These are phyloP conservation scores for Cydia fagiglandana DNA, from an alignment of 1,140 invertebrate genomes.

Conservation along the genomic window DNA sequence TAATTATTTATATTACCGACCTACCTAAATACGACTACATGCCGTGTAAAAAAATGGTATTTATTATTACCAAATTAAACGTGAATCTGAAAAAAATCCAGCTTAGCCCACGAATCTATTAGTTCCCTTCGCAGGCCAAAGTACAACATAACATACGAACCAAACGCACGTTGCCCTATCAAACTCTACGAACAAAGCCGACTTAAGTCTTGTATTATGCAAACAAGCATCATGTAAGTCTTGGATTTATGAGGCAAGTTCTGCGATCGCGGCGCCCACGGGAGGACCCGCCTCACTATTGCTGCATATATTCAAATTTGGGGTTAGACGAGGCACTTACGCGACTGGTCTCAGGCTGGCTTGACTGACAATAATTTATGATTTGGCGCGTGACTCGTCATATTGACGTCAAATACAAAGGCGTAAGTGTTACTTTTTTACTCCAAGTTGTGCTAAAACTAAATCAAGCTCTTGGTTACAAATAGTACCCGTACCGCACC, in stretches of 20 bases:
- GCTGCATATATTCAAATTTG: constrained; percentile 71
- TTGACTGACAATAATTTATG: constrained; percentile 36
- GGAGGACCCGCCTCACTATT: constrained; percentile 57
- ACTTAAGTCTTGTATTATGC: constrained; percentile 78
- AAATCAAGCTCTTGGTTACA: no score
- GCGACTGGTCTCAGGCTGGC: constrained; percentile 16
- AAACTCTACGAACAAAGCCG: constrained; percentile 73
- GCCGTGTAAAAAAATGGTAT: no score
- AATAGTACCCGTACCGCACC: no score
- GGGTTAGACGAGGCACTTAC: constrained; percentile 41
- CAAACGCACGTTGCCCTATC: constrained; percentile 47
- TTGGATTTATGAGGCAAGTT: constrained; percentile 77
- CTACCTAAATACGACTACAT: no score
- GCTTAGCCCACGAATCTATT: background rate
- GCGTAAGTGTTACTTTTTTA: no score
- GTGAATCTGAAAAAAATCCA: no score
- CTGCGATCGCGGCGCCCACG: constrained; percentile 63
- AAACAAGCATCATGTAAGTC: constrained; percentile 77
- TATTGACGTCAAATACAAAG: no score
- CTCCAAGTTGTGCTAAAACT: no score
- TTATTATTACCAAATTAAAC: no score
- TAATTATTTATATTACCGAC: no score
- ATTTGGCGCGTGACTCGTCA: background rate
- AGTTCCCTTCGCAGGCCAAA: background rate
- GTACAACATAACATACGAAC: background rate